These are phyloP conservation scores for Artibeus jamaicensis DNA, from an alignment of 2,797 vertebrate species.

Conservation along the genomic window DNA sequence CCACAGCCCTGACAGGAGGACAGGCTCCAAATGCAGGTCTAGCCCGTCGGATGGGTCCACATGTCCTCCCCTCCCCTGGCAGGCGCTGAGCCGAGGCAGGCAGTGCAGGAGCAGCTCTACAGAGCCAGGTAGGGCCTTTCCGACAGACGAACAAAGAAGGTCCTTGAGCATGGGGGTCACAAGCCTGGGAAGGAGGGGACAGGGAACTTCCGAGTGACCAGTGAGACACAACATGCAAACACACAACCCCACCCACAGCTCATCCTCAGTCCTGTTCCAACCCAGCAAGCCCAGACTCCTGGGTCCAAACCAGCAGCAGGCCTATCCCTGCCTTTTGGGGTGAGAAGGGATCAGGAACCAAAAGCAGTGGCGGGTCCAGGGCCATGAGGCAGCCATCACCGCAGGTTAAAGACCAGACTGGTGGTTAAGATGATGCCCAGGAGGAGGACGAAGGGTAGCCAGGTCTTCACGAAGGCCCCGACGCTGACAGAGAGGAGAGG, in stretches of 20 bases:
- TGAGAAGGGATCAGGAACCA: neutral
- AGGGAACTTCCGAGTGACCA: slow-evolving; percentile 34
- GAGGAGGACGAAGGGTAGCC: slow-evolving; percentile 94
- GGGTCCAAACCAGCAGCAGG: neutral
- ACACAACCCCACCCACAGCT: neutral
- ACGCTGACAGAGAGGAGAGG: slow-evolving; percentile 80
- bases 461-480: slow-evolving; percentile 94
- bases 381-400: slow-evolving; percentile 81
- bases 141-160: slow-evolving; percentile 46
- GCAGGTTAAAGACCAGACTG: slow-evolving; percentile 90
- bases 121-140: neutral
- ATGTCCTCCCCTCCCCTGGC: neutral
- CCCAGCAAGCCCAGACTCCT: neutral
- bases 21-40: neutral
- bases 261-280: neutral
- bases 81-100: slow-evolving; percentile 66
- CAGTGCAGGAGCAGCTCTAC: slow-evolving; percentile 71
- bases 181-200: slow-evolving; percentile 77
- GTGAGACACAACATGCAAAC: slow-evolving; percentile 17
- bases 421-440: slow-evolving; percentile 88
- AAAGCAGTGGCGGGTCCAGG: neutral
- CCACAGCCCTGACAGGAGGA: neutral
- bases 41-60: neutral
- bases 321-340: neutral
- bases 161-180: slow-evolving; percentile 79